Evolutionary conservation across 1,140 invertebrate genomes (phyloP).

Genomic region (Monochamus saltuarius): DNA sequence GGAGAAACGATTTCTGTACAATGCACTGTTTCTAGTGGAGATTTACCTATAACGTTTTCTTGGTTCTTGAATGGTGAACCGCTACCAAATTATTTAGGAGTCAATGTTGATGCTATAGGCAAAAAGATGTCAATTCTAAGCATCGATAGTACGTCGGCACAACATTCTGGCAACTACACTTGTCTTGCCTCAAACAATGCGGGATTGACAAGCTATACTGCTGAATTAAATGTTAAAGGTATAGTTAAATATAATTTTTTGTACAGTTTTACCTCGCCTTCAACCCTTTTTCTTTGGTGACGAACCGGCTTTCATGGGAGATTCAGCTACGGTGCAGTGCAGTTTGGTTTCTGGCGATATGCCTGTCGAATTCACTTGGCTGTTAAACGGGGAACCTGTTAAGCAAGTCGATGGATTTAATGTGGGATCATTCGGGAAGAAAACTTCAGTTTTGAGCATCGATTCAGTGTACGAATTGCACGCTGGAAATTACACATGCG

Average conservation of each 20-base stretch:
- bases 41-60: conserved; percentile 49
- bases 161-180: conserved; percentile 73
- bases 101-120: conserved; percentile 57
- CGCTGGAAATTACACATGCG: conserved; percentile 75
- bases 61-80: conserved; percentile 63
- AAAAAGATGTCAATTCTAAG: conserved; percentile 70
- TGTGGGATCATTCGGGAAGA: conserved; percentile 63
- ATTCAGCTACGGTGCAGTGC: conserved; percentile 46
- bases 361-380: conserved; percentile 63
- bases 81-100: conserved; percentile 27
- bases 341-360: conserved; percentile 41
- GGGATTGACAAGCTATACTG: conserved; percentile 65
- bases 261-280: conserved; percentile 59
- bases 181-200: conserved; percentile 71
- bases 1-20: conserved; percentile 48
- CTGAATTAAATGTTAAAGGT: conserved; percentile 72
- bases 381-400: conserved; percentile 58
- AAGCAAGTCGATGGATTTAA: conserved; percentile 33
- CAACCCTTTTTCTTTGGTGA: conserved; percentile 68
- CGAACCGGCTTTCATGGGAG: conserved; percentile 53
- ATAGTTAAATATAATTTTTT: conserved; percentile 49
- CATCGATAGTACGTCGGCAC: conserved; percentile 71
- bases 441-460: conserved; percentile 73
- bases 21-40: conserved; percentile 40
- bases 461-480: conserved; percentile 66